phyloP scores from a whole-genome alignment of 2,888 invertebrate species.

The Cyclophora albipunctata region DNA sequence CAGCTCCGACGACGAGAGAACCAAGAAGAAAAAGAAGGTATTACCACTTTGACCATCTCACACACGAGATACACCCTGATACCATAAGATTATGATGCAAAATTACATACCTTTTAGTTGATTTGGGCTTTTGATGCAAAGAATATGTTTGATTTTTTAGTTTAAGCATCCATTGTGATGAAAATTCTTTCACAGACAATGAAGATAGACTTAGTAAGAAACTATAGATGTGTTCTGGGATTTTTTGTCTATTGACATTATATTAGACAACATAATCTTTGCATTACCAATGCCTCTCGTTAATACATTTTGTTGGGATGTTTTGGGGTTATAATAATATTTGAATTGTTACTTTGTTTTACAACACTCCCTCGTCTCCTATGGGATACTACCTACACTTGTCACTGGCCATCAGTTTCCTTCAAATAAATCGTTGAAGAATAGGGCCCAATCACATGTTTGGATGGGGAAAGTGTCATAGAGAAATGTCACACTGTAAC shows the following conservation, averaged over 20 bases:
- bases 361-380: conserved; percentile 8
- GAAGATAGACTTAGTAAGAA: background rate
- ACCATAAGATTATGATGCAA: too few species aligned
- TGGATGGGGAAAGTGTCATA: too few species aligned
- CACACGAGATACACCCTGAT: too few species aligned
- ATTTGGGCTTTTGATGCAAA: conserved; percentile 27
- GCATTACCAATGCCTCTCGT: conserved; percentile 36
- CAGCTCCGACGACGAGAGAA: conserved; percentile 51
- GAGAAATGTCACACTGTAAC: too few species aligned
- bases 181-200: background rate
- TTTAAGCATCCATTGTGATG: background rate
- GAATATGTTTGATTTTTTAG: conserved; percentile 26
- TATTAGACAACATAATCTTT: conserved; percentile 38
- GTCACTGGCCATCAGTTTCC: conserved; percentile 1
- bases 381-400: conserved; percentile 1
- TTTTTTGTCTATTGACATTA: too few species aligned
- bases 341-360: conserved; percentile 8
- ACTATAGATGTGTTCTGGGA: too few species aligned
- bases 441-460: background rate
- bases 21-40: conserved; percentile 67
- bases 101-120: conserved; percentile 1
- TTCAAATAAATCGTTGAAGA: too few species aligned
- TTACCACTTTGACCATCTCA: conserved; percentile 16
- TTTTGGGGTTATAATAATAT: conserved; percentile 24
- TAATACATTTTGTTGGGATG: conserved; percentile 31